Percentiles rank a stretch among this genome's conserved stretches.
These are phyloP conservation scores for Onychomys torridus DNA, from an alignment of 2,797 vertebrate genomes.

Conservation along the genomic window DNA sequence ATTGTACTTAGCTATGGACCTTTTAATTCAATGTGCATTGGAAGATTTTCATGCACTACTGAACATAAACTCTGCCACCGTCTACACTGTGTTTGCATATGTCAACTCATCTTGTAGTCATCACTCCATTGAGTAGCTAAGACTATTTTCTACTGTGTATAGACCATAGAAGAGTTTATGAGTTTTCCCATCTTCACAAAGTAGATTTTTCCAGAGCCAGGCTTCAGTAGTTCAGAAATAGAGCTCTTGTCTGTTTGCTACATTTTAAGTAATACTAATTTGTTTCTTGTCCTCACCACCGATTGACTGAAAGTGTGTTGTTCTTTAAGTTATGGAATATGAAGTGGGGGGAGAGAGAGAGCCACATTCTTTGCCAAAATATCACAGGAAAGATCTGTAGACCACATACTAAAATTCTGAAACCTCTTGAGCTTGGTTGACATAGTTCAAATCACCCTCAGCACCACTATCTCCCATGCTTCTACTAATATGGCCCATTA, in stretches of 20 bases:
- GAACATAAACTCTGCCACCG: not conserved
- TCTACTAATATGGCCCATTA: not conserved
- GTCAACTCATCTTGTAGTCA: not conserved
- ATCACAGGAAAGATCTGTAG: not conserved
- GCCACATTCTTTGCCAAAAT: not conserved
- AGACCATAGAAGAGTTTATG: not conserved
- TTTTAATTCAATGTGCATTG: constrained; percentile 6
- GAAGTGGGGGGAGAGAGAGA: not conserved
- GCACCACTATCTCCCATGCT: not conserved
- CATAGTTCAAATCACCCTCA: not conserved
- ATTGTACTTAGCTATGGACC: not conserved
- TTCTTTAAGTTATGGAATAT: not conserved
- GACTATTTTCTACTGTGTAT: constrained; percentile 13
- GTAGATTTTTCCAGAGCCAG: not conserved
- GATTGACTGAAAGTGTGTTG: not conserved
- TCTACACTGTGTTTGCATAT: not conserved
- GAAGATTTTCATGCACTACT: not conserved
- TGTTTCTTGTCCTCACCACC: not conserved
- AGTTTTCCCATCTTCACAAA: not conserved
- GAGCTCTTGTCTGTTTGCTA: not conserved
- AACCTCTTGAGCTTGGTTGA: not conserved
- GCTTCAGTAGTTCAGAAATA: not conserved
- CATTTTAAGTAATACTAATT: not conserved
- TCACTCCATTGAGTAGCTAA: not conserved
- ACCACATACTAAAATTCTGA: not conserved